Evolutionary conservation across 1,140 invertebrate species (phyloP), one percentile per base, ranked within the genome.

Genomic region (Drosophila erecta): DNA sequence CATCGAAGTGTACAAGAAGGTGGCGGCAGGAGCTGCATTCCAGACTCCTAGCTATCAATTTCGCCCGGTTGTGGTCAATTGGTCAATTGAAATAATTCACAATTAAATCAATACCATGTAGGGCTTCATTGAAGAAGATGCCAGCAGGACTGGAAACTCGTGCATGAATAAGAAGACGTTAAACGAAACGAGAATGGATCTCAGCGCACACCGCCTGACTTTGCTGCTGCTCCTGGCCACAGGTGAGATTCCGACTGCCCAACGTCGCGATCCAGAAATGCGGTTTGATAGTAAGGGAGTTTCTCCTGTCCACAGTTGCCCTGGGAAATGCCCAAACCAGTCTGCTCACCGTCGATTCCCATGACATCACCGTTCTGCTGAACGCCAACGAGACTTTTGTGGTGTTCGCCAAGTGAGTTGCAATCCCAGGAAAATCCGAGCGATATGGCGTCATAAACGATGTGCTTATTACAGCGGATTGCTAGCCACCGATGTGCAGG

Each of bases 331-430:
- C 50, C 17, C 78, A 78, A 51, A 50, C 24, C 38, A 43, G 33
- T 44, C 40, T 17, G 1, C 71, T 90, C 1, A 67, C 66, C 8
- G 85, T 93, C 15, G 90, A 92, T 24, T 58, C 41, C n/a, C 80
- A 93, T 65, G 93, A 94, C 80, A 47, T 94, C 51, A 93, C 73
- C 76, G 71, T 94, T 50, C 58, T 89, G 11, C 24, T 93, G 38
- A 78, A 92, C 58, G 41, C 69, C 37, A 78, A 77, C 44, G 64
- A 84, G 40, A 79, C 65, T 0, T 93, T 94, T 71, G 79, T 84
- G 38, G 57, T 87, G 12, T 72, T 56, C 33, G 61, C 61, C 11
- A 47, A 43, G 84, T 90, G 56, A 64, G 77, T 75, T 58, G 44
- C 22, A 64, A 55, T 38, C 27, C 15, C 14, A 15, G 4, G 6